A percentile compares a stretch with the other conserved stretches of the same genome.
Conservation (phyloP, 2,113 vertebrate species). For the Tenebrosternarchus preto region DNA sequence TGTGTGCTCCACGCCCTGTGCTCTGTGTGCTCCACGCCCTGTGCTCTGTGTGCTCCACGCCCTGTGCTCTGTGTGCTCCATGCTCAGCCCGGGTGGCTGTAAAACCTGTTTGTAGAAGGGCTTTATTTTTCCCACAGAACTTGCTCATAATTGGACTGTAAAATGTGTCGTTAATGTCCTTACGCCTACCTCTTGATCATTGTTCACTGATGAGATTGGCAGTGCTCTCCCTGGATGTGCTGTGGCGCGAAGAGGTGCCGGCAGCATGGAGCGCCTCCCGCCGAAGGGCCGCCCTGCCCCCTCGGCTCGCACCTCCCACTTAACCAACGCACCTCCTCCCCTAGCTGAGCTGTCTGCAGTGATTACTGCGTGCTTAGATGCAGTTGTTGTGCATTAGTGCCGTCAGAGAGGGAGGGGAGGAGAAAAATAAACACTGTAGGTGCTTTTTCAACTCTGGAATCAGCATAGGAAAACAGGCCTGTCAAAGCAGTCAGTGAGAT, state of each 20-base stretch:
- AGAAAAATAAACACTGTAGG: slow-evolving; percentile 64
- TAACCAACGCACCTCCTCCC: slow-evolving; percentile 44
- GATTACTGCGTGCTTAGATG: slow-evolving; percentile 55
- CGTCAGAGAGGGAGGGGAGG: slow-evolving; percentile 30
- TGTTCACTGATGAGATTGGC: slow-evolving; percentile 33
- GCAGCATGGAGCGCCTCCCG: slow-evolving; percentile 23
- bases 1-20: not conserved
- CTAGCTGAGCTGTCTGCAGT: slow-evolving; percentile 39
- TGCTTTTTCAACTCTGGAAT: slow-evolving; percentile 75
- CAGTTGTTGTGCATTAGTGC: slow-evolving; percentile 48
- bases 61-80: not conserved
- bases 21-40: not conserved
- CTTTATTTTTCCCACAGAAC: slow-evolving; percentile 44
- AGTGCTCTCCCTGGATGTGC: slow-evolving; percentile 9
- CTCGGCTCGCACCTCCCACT: slow-evolving; percentile 39
- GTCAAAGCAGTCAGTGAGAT: slow-evolving; percentile 92
- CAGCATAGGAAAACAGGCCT: slow-evolving; percentile 80
- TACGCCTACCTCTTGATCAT: slow-evolving; percentile 47
- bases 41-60: not conserved
- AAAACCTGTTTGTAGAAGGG: slow-evolving; percentile 30
- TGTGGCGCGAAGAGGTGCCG: slow-evolving; percentile 7
- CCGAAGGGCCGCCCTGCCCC: slow-evolving; percentile 30
- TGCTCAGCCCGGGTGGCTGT: slow-evolving; percentile 25
- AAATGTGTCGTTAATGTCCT: slow-evolving; percentile 49
- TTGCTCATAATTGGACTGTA: slow-evolving; percentile 48